phyloP scores from a whole-genome alignment of 2,797 vertebrate genomes.

The Brachyalestes nurse region DNA sequence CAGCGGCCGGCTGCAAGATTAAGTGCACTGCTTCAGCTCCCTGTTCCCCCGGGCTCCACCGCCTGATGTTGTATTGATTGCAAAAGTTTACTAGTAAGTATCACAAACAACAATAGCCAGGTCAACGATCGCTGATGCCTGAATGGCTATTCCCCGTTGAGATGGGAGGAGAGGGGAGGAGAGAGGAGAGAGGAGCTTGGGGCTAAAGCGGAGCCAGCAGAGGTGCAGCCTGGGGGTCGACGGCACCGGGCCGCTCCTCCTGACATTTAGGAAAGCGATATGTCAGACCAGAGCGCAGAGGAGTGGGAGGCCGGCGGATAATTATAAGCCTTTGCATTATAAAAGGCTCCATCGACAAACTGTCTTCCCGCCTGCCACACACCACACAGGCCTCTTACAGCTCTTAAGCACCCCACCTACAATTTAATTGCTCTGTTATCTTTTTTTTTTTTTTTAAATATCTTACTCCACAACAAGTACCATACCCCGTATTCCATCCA shows the following conservation, averaged over 20 bases:
- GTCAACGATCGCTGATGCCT: slow-evolving; percentile 91
- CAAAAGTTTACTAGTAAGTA: slow-evolving; percentile 96
- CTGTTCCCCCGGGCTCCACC: slow-evolving; percentile 90
- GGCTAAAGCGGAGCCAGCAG: slow-evolving; percentile 64
- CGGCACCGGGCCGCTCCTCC: slow-evolving; percentile 73
- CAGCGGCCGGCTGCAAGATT: slow-evolving; percentile 93
- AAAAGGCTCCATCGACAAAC: slow-evolving; percentile 85
- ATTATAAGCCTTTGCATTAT: slow-evolving; percentile 91
- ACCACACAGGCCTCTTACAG: slow-evolving; percentile 54
- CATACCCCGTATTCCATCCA: slow-evolving; percentile 13
- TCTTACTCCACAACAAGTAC: slow-evolving; percentile 54
- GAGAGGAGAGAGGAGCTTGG: slow-evolving; percentile 1
- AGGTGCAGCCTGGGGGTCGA: slow-evolving; percentile 63
- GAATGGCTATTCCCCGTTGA: slow-evolving; percentile 85
- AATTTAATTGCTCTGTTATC: slow-evolving; percentile 70
- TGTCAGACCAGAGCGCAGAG: slow-evolving; percentile 79
- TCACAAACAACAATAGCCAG: slow-evolving; percentile 98
- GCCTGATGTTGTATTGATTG: slow-evolving; percentile 98
- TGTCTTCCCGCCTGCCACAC: slow-evolving; percentile 75
- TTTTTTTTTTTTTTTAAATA: slow-evolving; percentile 36
- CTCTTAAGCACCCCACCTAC: slow-evolving; percentile 72
- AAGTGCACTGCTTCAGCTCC: slow-evolving; percentile 92
- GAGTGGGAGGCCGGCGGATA: slow-evolving; percentile 83
- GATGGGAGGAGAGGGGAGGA: slow-evolving; percentile 71
- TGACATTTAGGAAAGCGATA: slow-evolving; percentile 95